Evolutionary conservation across 37 sponge, comb jelly and placozoan genomes (phyloP).

Genomic region (Lycopodina hypogea): DNA sequence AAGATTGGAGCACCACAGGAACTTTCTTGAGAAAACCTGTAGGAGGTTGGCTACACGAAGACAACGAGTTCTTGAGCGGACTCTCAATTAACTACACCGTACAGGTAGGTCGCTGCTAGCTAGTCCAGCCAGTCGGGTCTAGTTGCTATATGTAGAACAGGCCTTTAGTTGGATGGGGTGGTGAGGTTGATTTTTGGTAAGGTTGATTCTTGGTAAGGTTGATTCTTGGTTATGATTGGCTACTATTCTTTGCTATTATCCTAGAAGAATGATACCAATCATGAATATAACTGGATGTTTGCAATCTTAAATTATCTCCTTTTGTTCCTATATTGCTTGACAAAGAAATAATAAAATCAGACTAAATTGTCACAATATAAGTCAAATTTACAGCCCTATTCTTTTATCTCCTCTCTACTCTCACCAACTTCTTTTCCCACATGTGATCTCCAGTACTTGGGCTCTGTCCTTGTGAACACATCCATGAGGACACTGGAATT

Average conservation of each 20-base stretch:
- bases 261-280: no score
- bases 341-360: no score
- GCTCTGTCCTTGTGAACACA: constrained; percentile 48
- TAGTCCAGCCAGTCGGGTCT: background rate
- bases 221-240: background rate
- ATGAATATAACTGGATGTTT: no score
- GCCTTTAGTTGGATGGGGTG: background rate
- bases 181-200: no score
- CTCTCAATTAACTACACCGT: constrained; percentile 59
- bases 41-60: constrained; percentile 81
- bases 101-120: constrained; percentile 31
- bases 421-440: background rate
- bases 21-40: constrained; percentile 76
- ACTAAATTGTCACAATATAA: no score
- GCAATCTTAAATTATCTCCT: no score
- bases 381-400: no score
- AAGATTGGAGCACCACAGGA: constrained; percentile 67
- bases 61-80: constrained; percentile 51
- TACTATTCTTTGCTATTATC: background rate
- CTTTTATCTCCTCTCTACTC: no score
- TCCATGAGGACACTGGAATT: constrained; percentile 79
- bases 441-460: constrained; percentile 62
- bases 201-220: no score
- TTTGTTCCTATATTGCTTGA: no score
- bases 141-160: background rate